Conservation (phyloP, 2,113 vertebrate genomes). For the Telmatochromis sp. region DNA sequence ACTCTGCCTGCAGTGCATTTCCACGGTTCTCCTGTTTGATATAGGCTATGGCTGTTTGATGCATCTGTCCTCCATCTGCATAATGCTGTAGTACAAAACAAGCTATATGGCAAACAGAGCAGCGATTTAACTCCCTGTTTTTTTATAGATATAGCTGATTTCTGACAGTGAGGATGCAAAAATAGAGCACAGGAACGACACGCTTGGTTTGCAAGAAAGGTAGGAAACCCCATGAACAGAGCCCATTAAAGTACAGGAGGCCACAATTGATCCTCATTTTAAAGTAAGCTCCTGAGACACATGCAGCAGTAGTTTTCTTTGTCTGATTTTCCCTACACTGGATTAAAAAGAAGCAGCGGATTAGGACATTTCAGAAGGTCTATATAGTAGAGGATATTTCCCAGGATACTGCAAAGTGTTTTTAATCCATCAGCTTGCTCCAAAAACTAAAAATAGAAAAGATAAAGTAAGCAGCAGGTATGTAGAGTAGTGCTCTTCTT, state of each 20-base stretch:
- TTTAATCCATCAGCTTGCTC: constrained; percentile 48
- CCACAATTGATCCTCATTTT: neutral
- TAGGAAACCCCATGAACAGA: neutral
- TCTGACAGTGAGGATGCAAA: neutral
- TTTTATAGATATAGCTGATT: neutral
- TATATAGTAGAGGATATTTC: constrained; percentile 59
- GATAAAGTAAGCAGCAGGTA: neutral
- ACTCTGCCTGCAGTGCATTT: constrained; percentile 25
- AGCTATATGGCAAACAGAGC: neutral
- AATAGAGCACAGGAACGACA: neutral
- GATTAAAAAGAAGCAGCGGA: constrained; percentile 67
- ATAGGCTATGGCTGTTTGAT: constrained; percentile 17
- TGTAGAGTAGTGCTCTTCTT: neutral
- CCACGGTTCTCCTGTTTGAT: constrained; percentile 30
- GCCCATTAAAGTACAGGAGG: neutral
- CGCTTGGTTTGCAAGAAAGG: neutral
- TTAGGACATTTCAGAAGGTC: constrained; percentile 66
- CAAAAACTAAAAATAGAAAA: neutral
- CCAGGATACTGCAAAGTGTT: constrained; percentile 29
- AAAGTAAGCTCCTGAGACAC: neutral
- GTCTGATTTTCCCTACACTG: constrained; percentile 51
- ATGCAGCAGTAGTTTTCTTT: constrained; percentile 49
- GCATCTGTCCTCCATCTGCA: constrained; percentile 30
- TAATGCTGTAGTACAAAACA: constrained; percentile 6
- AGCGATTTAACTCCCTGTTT: constrained; percentile 23